Conservation (phyloP, 2,888 invertebrate species). For the Coelopa pilipes region DNA sequence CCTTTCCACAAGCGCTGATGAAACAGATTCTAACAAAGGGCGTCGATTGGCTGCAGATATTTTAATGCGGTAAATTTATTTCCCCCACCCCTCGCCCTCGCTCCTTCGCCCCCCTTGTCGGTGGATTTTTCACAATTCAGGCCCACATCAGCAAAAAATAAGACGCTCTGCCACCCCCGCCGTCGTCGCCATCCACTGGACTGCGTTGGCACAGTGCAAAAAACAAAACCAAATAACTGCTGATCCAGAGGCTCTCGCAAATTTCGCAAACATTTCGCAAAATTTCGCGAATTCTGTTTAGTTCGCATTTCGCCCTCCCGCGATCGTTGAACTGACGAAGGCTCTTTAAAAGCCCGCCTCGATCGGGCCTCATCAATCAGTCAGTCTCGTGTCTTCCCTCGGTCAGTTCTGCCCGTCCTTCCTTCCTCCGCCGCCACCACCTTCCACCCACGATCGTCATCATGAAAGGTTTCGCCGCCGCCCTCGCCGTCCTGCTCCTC, state of each 20-base stretch:
- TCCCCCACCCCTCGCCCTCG: background rate
- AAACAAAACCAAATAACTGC: too few relatives aligned
- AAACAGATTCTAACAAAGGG: constrained; percentile 14
- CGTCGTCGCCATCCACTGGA: too few relatives aligned
- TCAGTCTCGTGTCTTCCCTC: constrained; percentile 2
- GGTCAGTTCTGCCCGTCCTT: background rate
- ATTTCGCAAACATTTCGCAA: too few relatives aligned
- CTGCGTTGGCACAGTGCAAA: too few relatives aligned
- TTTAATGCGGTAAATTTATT: constrained; percentile 55
- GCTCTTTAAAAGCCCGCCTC: background rate
- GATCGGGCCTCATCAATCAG: background rate
- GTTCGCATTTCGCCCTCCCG: too few relatives aligned
- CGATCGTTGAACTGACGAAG: too few relatives aligned
- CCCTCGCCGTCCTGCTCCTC: background rate
- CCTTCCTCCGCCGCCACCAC: background rate
- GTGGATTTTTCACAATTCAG: background rate
- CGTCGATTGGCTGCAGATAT: constrained; percentile 54
- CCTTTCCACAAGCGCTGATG: constrained; percentile 17
- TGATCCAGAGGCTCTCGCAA: too few relatives aligned
- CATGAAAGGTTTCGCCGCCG: constrained; percentile 29
- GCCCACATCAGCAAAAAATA: too few relatives aligned
- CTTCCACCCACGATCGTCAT: background rate
- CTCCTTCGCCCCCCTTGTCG: too few relatives aligned
- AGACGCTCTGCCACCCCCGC: too few relatives aligned
- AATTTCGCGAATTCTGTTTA: too few relatives aligned